Evolutionary conservation across 2,797 vertebrate genomes (phyloP).

Genomic region (Champsocephalus esox): DNA sequence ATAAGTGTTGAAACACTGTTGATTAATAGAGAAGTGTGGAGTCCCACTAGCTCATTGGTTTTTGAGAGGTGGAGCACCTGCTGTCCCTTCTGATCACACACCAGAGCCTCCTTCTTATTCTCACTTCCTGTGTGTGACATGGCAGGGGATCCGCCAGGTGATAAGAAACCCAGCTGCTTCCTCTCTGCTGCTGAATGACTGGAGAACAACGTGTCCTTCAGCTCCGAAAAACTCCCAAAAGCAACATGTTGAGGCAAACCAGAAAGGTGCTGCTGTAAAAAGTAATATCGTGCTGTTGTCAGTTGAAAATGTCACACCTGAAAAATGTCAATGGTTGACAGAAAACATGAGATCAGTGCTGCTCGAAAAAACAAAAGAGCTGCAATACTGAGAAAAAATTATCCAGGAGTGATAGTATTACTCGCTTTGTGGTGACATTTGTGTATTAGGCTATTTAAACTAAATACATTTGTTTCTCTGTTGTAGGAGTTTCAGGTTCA

Average conservation of each 20-base stretch:
- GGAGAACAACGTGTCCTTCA: slow-evolving; percentile 12
- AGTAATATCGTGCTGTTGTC: background rate
- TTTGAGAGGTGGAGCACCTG: slow-evolving; percentile 25
- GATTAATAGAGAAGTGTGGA: slow-evolving; percentile 34
- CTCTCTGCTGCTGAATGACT: slow-evolving; percentile 28
- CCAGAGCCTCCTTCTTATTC: slow-evolving; percentile 55
- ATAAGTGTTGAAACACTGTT: slow-evolving; percentile 9
- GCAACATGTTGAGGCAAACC: slow-evolving; percentile 13
- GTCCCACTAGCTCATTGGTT: slow-evolving; percentile 16
- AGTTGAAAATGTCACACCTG: slow-evolving; percentile 10
- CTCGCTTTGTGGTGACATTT: background rate
- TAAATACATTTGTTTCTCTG: background rate
- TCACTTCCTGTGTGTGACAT: slow-evolving; percentile 44
- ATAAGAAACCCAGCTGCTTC: slow-evolving; percentile 54
- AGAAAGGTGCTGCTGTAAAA: slow-evolving; percentile 8
- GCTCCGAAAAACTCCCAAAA: background rate
- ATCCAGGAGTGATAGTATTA: background rate
- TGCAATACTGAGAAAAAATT: background rate
- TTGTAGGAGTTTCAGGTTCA: background rate
- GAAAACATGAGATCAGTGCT: background rate
- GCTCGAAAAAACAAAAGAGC: background rate
- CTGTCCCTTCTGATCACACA: slow-evolving; percentile 44
- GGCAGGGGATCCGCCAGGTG: slow-evolving; percentile 48
- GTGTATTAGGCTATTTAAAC: background rate
- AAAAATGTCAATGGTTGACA: background rate